Evolutionary conservation across 2,888 invertebrate species (phyloP), one percentile per base, ranked within the genome.

Genomic region (Hirtodrosophila cameraria): DNA sequence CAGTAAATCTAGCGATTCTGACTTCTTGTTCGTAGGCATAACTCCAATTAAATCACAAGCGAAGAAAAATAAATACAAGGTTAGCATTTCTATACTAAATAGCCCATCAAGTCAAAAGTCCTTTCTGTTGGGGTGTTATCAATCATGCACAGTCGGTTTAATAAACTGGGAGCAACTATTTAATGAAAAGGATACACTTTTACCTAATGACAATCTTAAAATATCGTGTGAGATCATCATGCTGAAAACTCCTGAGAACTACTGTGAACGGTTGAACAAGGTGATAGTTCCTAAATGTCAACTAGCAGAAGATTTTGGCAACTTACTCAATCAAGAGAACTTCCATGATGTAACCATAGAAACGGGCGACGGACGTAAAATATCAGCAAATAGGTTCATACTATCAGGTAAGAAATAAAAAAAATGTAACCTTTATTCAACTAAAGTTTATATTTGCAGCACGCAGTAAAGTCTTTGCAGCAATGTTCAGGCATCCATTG

Each of bases 401-500:
- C 93, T 99, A 91, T 52, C 61, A 43, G 65, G 61, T 61, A 52
- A 28, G 41, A 33, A 39, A 12, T 31, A 13, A 6, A 2, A 27
- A 28, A 18, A 15, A 12, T 36, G 3, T n/a, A 9, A 45, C 8
- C n/a, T n/a, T 23, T 23, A 13, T 13, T 50, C 57, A 41, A 6
- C n/a, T 2, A 11, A 4, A 42, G 18, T 42, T 31, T 43, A 42
- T 8, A 4, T 20, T n/a, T 35, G 72, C 92, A 97, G 98, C 99
- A 71, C 94, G 99, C 88, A 98, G 98, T 93, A 97, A 97, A 65
- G 99, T 99, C 13, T 99, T 99, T 92, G 97, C 97, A 87, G 99
- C 99, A 59, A 99, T 99, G 99, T 99, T 99, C 91, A 97, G 98
- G 90, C 99, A 99, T 91, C 97, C 98, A 92, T 98, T 99, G 97